A percentile compares a stretch with the other conserved stretches of the same genome.
Evolutionary conservation across 1,140 invertebrate genomes (phyloP).

Genomic region (Diprion similis): DNA sequence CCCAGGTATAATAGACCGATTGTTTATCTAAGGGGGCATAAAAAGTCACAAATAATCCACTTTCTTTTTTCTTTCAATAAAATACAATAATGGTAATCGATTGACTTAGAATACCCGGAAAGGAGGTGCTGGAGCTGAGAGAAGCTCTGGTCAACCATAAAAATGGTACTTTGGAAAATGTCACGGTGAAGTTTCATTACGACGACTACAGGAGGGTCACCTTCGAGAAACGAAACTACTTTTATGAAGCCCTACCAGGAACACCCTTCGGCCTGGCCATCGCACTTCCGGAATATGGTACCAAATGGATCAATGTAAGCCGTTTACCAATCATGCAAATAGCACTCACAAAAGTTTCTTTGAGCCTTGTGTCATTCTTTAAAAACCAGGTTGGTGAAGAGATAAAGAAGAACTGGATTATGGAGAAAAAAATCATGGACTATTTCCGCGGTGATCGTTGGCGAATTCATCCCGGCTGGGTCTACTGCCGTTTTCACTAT

Average conservation of each 20-base stretch:
- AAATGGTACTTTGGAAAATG: conserved; percentile 68
- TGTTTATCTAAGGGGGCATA: conserved; percentile 12
- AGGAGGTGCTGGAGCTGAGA: conserved; percentile 66
- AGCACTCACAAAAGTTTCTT: too few species aligned
- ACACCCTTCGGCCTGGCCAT: conserved; percentile 89
- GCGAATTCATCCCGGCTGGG: conserved; percentile 89
- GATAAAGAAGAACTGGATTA: conserved; percentile 70
- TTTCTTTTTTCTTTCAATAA: not conserved
- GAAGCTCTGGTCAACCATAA: conserved; percentile 76
- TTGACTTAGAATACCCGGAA: conserved; percentile 51
- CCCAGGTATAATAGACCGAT: conserved; percentile 47
- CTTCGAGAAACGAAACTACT: conserved; percentile 83
- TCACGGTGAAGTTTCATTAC: conserved; percentile 80
- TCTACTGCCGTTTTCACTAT: conserved; percentile 89
- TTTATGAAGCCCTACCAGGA: conserved; percentile 77
- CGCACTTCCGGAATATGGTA: conserved; percentile 82
- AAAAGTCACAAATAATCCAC: not conserved
- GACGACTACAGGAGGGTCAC: conserved; percentile 84
- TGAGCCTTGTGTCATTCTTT: conserved; percentile 11
- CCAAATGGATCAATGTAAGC: conserved; percentile 72
- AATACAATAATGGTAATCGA: not conserved
- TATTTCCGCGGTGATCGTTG: conserved; percentile 77
- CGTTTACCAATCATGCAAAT: too few species aligned
- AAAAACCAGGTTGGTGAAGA: conserved; percentile 67
- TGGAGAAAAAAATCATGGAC: conserved; percentile 71